phyloP scores from a whole-genome alignment of 1,140 invertebrate species.

The Drosophila kikkawai region DNA sequence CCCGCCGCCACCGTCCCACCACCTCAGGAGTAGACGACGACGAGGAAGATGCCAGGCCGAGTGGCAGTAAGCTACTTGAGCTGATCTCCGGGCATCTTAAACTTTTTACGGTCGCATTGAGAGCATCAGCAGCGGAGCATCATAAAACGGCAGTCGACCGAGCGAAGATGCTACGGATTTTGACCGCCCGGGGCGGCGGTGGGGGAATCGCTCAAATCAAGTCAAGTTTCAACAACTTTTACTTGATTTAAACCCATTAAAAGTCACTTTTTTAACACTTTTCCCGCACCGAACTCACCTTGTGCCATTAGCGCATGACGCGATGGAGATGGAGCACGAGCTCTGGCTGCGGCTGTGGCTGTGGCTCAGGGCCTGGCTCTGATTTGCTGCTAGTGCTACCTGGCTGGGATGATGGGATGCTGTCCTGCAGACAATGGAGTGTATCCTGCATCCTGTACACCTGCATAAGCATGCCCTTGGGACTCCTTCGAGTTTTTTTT shows the following conservation, averaged over 20 bases:
- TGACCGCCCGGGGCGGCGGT: conserved; percentile 1
- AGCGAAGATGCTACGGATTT: conserved; percentile 40
- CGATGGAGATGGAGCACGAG: conserved; percentile 35
- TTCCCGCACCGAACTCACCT: conserved; percentile 67
- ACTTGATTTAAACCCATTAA: conserved; percentile 84
- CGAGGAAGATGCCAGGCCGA: conserved; percentile 23
- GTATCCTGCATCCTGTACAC: conserved; percentile 45
- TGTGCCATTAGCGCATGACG: conserved; percentile 48
- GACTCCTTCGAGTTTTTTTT: conserved; percentile 35
- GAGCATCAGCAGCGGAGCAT: conserved; percentile 55
- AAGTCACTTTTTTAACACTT: conserved; percentile 83
- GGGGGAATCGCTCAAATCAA: conserved; percentile 69
- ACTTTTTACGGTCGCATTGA: conserved; percentile 75
- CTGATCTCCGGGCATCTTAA: conserved; percentile 76
- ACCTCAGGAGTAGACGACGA: conserved; percentile 8
- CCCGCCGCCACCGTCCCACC: neutral
- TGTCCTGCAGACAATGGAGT: conserved; percentile 52
- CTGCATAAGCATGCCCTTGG: conserved; percentile 71
- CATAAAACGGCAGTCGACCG: conserved; percentile 63
- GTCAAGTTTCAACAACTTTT: conserved; percentile 83
- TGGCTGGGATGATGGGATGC: conserved; percentile 8
- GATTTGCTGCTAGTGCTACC: conserved; percentile 24
- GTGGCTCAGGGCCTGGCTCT: conserved; percentile 15
- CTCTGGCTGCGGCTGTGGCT: conserved; percentile 10
- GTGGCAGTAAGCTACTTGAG: conserved; percentile 62